Conservation (phyloP, 2,797 vertebrate species). For the Pteronotus mesoamericanus region DNA sequence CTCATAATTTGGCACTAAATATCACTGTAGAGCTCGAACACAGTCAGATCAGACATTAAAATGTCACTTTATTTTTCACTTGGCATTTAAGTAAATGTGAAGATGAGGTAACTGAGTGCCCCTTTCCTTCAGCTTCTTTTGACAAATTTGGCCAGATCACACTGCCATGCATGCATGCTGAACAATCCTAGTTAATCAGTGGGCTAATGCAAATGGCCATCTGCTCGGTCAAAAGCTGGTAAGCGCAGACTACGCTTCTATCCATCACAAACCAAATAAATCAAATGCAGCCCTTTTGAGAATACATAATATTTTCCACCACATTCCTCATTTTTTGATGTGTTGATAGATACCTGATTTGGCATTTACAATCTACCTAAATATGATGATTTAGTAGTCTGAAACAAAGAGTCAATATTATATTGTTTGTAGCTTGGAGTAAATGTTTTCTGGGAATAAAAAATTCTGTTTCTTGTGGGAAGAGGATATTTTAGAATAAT, state of each 20-base stretch:
- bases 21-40: not conserved
- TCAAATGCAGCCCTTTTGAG: not conserved
- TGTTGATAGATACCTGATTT: not conserved
- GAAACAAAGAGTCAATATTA: not conserved
- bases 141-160: not conserved
- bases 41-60: not conserved
- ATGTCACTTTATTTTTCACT: not conserved
- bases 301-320: not conserved
- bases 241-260: not conserved
- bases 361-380: not conserved
- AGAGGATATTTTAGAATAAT: slow-evolving; percentile 51
- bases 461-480: slow-evolving; percentile 27
- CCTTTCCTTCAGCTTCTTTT: not conserved
- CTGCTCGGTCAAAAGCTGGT: not conserved
- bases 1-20: not conserved
- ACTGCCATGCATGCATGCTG: not conserved
- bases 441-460: slow-evolving; percentile 53
- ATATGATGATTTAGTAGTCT: not conserved
- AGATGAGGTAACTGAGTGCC: not conserved
- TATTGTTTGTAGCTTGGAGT: not conserved
- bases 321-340: not conserved
- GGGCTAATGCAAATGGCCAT: not conserved
- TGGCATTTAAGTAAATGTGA: not conserved
- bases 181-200: not conserved
- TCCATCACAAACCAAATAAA: not conserved